A percentile compares a stretch with the other conserved stretches of the same genome.
Conservation (phyloP, 2,888 invertebrate genomes). For the Acanthoscelides obtectus region DNA sequence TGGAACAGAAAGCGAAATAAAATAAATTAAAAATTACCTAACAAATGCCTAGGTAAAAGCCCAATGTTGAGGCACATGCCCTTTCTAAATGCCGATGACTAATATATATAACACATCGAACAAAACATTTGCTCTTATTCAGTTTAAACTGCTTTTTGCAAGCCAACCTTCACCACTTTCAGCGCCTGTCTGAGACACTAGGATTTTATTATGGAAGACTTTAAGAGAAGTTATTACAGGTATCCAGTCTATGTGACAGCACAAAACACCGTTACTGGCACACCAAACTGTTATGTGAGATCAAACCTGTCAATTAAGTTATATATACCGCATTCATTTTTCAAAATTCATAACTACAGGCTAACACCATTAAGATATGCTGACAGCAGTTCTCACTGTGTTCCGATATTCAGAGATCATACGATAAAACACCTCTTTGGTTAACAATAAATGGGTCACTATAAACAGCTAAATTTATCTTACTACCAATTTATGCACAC, state of each 20-base stretch:
- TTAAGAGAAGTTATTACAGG: too few species aligned
- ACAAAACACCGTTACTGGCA: background rate
- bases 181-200: too few species aligned
- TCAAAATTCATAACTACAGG: background rate
- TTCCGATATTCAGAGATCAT: background rate
- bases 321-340: background rate
- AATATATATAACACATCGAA: too few species aligned
- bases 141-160: too few species aligned
- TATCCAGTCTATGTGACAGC: background rate
- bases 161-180: too few species aligned
- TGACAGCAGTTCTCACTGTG: background rate
- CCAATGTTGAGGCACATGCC: too few species aligned
- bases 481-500: background rate
- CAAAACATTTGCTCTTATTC: too few species aligned
- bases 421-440: background rate
- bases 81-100: too few species aligned
- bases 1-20: too few species aligned
- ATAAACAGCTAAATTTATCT: background rate
- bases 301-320: background rate
- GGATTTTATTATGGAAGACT: too few species aligned
- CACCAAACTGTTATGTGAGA: background rate
- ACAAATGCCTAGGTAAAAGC: too few species aligned
- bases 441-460: background rate
- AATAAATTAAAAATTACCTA: too few species aligned
- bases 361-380: background rate